Conservation (phyloP, 2,797 vertebrate genomes). For the Sebastes steindachneri region DNA sequence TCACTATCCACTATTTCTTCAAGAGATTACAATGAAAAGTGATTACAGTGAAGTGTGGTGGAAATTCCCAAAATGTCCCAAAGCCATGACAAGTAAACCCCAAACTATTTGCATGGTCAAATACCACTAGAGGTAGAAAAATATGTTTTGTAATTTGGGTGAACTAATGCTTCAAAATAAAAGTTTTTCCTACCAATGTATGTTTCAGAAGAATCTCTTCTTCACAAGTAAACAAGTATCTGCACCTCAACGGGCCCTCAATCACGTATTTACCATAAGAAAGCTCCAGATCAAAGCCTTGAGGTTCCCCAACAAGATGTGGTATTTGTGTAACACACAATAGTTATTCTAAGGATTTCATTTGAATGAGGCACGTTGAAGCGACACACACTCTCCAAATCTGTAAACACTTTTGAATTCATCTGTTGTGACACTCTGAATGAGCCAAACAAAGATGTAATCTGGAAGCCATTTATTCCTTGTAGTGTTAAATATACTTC, state of each 20-base stretch:
- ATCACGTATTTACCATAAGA: neutral
- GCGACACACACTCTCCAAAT: neutral
- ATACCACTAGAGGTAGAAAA: neutral
- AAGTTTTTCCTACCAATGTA: neutral
- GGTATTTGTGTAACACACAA: neutral
- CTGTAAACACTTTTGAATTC: constrained; percentile 32
- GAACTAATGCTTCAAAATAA: neutral
- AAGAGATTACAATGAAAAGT: neutral
- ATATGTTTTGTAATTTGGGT: neutral
- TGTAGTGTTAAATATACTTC: constrained; percentile 38
- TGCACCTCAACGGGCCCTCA: neutral
- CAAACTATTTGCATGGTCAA: neutral
- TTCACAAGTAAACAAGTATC: neutral
- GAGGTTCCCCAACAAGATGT: neutral
- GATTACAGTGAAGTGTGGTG: neutral
- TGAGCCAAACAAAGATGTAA: constrained; percentile 36
- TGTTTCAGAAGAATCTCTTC: neutral
- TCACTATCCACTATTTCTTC: neutral
- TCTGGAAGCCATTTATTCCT: constrained; percentile 38
- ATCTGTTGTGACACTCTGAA: constrained; percentile 43
- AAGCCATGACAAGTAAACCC: neutral
- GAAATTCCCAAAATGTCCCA: neutral
- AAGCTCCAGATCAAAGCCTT: neutral
- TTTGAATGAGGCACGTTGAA: neutral
- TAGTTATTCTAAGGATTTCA: neutral